Evolutionary conservation across 2,797 vertebrate genomes (phyloP).

Genomic region (Peromyscus nudipes): DNA sequence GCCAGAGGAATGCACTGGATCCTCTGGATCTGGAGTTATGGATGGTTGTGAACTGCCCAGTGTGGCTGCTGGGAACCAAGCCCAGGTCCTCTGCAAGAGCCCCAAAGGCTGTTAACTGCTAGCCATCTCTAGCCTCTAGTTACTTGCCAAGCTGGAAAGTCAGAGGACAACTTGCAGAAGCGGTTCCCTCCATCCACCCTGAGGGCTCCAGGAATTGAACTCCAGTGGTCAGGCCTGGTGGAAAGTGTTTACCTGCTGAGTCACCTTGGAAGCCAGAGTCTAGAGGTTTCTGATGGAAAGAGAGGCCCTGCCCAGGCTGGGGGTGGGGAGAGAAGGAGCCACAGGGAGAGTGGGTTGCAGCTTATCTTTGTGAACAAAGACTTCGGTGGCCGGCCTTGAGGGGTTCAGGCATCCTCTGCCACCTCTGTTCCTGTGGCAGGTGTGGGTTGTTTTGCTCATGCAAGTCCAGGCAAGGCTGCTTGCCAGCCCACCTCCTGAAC

Average conservation of each 20-base stretch:
- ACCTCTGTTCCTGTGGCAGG: slow-evolving; percentile 32
- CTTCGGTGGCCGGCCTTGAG: background rate
- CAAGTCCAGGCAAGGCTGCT: slow-evolving; percentile 70
- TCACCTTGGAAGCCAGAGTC: background rate
- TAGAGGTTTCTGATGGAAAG: background rate
- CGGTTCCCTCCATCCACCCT: background rate
- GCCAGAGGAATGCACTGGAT: background rate
- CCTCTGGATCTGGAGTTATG: background rate
- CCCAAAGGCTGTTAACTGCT: background rate
- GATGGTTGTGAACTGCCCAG: background rate
- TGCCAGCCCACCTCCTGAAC: slow-evolving; percentile 43
- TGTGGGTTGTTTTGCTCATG: background rate
- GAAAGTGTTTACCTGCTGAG: background rate
- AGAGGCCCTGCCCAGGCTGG: background rate
- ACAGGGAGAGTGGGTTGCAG: background rate
- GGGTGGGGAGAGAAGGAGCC: background rate
- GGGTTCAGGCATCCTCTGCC: background rate
- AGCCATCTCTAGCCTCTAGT: background rate
- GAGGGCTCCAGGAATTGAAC: background rate
- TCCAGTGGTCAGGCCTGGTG: background rate
- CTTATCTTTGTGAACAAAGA: background rate
- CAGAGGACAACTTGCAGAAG: background rate
- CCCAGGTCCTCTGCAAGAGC: background rate
- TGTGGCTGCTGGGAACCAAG: background rate
- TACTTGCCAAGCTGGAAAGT: background rate